Evolutionary conservation across 2,113 vertebrate genomes (phyloP).

Genomic region (Numida meleagris): DNA sequence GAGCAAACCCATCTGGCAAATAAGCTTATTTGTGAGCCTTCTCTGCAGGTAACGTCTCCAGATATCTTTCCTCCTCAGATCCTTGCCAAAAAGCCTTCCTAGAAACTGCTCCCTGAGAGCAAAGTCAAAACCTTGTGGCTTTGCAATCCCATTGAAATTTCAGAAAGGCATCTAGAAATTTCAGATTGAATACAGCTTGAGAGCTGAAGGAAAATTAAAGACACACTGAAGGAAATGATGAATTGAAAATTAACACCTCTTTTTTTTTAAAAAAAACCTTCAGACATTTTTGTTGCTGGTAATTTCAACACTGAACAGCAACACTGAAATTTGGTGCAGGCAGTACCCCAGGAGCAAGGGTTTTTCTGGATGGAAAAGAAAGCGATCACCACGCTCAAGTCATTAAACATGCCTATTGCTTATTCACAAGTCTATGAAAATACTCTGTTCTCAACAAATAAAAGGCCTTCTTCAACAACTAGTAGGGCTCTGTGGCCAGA

Average conservation of each 20-base stretch:
- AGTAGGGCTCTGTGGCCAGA: background rate
- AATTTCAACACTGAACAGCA: background rate
- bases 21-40: background rate
- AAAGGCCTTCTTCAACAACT: background rate
- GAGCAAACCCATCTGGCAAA: conserved; percentile 15
- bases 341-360: background rate
- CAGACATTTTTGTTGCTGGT: background rate
- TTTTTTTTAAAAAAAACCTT: background rate
- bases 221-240: background rate
- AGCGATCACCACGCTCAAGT: background rate
- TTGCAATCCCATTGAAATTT: background rate
- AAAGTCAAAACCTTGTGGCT: background rate
- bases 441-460: background rate
- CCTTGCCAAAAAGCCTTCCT: background rate
- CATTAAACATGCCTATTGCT: background rate
- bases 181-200: background rate
- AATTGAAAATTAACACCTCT: background rate
- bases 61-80: background rate
- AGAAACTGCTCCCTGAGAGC: background rate
- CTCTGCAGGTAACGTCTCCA: background rate
- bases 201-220: background rate
- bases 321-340: background rate
- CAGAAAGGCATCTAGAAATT: background rate
- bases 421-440: background rate
- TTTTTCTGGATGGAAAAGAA: background rate